Evolutionary conservation across 1,140 invertebrate species (phyloP), one percentile per base, ranked within the genome.

Genomic region (Pseudachorutes palmiensis): DNA sequence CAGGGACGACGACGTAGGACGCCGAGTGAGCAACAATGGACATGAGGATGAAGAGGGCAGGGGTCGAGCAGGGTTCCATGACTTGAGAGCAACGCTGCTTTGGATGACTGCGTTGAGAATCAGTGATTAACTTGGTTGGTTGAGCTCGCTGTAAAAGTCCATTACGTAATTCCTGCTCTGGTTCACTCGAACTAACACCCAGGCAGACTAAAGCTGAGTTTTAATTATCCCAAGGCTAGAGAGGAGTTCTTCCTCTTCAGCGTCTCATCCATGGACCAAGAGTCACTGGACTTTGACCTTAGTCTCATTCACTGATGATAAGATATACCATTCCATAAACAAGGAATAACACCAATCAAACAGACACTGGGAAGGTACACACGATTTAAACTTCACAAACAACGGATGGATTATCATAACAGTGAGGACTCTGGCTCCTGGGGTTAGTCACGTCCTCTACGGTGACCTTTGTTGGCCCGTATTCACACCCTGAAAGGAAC

Each of bases 261-360:
- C 9, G 19, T 45, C 9, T 12, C 36, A 19, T 45, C 19, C 36
- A 45, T 19, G n/a, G n/a, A 12, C 36, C 36, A 55, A 55, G 51
- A 19, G 51, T 55, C 51, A 55, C 51, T 55, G 51, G 51, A 55
- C 51, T 55, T 19, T 55, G 58, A 60, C 5, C 58, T 14, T 12
- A 29, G 26, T 12, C 5, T 14, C 9, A 55, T 55, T 55, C 51
- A 55, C 14, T 14, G 9, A 5, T 55, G 14, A 14, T 5, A 9
- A 24, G 51, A 55, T 55, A 24, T 9, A 55, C 22, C 9, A 55
- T 12, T 55, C 24, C 14, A 9, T 14, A 14, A 55, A 24, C 9
- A 41, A 9, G 36, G 19, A 9, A 19, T 9, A 19, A 9, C 5
- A 41, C 19, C 36, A 41, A 41, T 5, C 5, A 19, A 41, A 19